A percentile compares a stretch with the other conserved stretches of the same genome.
phyloP scores from a whole-genome alignment of 2,888 invertebrate genomes.

The Metallyticus violacea region DNA sequence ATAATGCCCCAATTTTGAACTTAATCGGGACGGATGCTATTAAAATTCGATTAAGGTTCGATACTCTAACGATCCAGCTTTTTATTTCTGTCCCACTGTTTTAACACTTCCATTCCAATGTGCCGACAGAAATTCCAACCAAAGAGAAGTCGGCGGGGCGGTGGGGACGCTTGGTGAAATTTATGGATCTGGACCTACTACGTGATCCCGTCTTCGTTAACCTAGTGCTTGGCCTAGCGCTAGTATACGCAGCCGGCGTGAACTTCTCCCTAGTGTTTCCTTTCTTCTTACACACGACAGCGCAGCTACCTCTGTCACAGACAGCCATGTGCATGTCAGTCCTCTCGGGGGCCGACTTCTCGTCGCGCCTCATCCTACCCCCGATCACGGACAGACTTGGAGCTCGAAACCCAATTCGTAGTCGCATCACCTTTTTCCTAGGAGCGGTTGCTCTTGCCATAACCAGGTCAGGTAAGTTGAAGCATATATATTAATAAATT shows the following conservation, averaged over 20 bases:
- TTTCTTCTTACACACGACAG: constrained; percentile 56
- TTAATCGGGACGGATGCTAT: too few relatives aligned
- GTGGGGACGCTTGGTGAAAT: constrained; percentile 43
- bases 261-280: constrained; percentile 71
- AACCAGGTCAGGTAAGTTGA: constrained; percentile 55
- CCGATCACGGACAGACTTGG: constrained; percentile 59
- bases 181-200: constrained; percentile 63
- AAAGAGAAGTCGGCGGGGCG: not conserved
- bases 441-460: constrained; percentile 59
- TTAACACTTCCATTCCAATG: not conserved
- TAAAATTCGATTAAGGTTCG: too few relatives aligned
- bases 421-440: constrained; percentile 60
- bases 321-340: constrained; percentile 70
- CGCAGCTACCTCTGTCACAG: constrained; percentile 49
- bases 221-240: constrained; percentile 63
- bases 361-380: constrained; percentile 60
- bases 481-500: not conserved
- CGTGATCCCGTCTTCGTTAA: constrained; percentile 62
- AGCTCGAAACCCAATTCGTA: constrained; percentile 47
- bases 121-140: not conserved
- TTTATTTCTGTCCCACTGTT: too few relatives aligned
- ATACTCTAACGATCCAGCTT: too few relatives aligned
- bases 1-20: too few relatives aligned
- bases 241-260: constrained; percentile 65
- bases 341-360: constrained; percentile 63